Conservation (phyloP, 2,113 vertebrate species). For the Strix aluco region DNA sequence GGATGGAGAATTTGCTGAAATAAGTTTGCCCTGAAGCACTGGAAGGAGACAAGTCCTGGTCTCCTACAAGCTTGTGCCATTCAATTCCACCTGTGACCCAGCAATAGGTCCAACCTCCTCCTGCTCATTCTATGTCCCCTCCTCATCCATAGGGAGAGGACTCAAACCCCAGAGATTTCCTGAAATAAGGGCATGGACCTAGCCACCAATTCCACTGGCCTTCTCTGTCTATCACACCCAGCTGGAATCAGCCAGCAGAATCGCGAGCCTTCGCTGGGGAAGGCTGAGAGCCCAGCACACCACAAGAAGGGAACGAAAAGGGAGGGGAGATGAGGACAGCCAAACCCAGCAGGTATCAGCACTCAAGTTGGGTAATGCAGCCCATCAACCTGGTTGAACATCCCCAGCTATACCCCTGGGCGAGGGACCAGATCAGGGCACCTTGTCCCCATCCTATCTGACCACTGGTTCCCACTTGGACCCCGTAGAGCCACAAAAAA, state of each 20-base stretch:
- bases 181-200: background rate
- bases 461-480: background rate
- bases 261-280: fast-evolving
- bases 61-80: background rate
- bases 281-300: background rate
- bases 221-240: background rate
- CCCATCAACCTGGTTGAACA: fast-evolving
- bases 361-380: background rate
- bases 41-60: background rate
- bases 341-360: background rate
- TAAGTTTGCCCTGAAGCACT: background rate
- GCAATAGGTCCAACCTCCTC: background rate
- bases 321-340: background rate
- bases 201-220: fast-evolving
- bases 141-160: background rate
- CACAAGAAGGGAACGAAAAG: background rate
- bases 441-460: background rate
- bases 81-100: background rate
- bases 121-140: background rate
- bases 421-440: background rate
- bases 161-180: background rate
- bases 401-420: fast-evolving
- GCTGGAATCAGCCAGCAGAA: background rate
- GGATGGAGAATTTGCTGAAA: background rate
- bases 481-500: background rate